Evolutionary conservation across 2,797 vertebrate genomes (phyloP), one percentile per base, ranked within the genome.

Genomic region (Staurois parvus): DNA sequence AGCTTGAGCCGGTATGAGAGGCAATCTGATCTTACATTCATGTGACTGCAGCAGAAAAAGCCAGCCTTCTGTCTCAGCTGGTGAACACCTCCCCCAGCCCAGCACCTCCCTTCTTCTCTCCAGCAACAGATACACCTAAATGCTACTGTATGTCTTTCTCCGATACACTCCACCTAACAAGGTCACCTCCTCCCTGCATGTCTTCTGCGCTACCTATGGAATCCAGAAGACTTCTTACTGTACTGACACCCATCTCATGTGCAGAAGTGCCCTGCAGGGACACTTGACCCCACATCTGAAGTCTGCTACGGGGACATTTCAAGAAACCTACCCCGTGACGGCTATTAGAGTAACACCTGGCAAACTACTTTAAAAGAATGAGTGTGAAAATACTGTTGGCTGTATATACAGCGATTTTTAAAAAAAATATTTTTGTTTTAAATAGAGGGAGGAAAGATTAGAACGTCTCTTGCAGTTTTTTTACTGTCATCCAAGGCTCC

Each of bases 31-130:
- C 80, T 52, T 79, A 42, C 19, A 52, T 83, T 87, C 85, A 79
- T 87, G 85, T 87, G 85, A 87, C 85, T 78, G 59, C 85, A 78
- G 75, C 72, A 72, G 48, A 76, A 34, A 32, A 59, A 42, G 68
- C 37, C 85, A 79, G 29, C 81, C 74, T 66, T 66, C 68, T 64
- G 64, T n/a, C 30, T 26, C 37, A 59, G 80, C 75, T 59, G 17
- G 62, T n/a, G 28, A 76, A 86, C 68, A 70, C 80, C 68, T 73
- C 84, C 72, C n/a, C 77, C 29, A 28, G 9, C 29, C 19, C 32
- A 10, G 24, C 80, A 64, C 68, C 80, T 66, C 42, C 75, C 24
- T 15, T n/a, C 21, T 72, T 66, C 45, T n/a, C 2, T 2, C 26
- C 42, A 40, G n/a, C 40, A 72, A 81, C 64, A 81, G 64, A 62